Base-by-base conservation (phyloP, 2,797 vertebrate genomes). In the Thunnus albacares region DNA sequence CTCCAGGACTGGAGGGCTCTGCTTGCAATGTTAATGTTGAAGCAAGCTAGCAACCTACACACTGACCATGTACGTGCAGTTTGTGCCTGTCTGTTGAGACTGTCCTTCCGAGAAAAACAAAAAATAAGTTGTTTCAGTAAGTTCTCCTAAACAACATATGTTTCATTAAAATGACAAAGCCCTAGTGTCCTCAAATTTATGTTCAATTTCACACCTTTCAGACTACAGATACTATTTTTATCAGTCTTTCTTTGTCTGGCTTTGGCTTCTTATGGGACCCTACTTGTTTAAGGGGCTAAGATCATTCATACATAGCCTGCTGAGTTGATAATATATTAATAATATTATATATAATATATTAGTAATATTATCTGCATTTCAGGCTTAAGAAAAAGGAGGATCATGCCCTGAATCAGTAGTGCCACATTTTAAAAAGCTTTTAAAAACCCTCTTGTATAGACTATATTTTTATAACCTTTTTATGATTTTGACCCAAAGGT, bases 251-350 rank as follows among this genome's bases (percentile, higher is more conserved):
- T 73, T 58, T 63, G 6, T 30, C n/a, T 35, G 30, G 6, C 18
- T 63, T 71, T 33, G 67, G 22, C 28, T 38, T 45, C 45, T 49
- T 58, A 66, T 59, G 12, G 33, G n/a, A 68, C 26, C 2, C 10
- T 38, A 55, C 30, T 60, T 69, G 7, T 80, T 84, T 26, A 70
- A 61, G 30, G 4, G 18, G 35, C n/a, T 55, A 52, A 68, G 47
- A 24, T 22, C 45, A 59, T 43, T 35, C 18, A 15, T 62, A 22
- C 33, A 60, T 35, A 73, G 18, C 18, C 43, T 52, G 17, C 60
- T 52, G 20, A 20, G 52, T 15, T 49, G 38, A 64, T 51, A 71
- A 7, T 6, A 20, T 51, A n/a, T 51, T 30, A 30, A 30, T 30
- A 30, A 30, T 30, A 30, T 30, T 30, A 30, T 30, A 30, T 30